phyloP scores from a whole-genome alignment of 2,797 vertebrate genomes.

The Anniella stebbinsi region DNA sequence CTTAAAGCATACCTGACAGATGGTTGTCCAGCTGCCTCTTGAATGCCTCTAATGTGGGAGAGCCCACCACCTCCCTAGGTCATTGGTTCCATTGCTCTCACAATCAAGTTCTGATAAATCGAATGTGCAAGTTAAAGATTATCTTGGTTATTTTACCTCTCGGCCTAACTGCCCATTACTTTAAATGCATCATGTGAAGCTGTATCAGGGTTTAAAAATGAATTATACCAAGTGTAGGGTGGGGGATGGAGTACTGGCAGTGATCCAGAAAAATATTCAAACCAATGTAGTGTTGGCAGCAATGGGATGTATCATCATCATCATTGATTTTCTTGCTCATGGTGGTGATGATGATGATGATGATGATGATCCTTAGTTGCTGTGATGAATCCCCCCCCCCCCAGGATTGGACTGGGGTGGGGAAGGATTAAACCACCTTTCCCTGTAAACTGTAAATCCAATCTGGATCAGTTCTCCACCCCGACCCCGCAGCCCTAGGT shows the following conservation, averaged over 20 bases:
- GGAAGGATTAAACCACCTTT: neutral
- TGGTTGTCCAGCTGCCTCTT: no score
- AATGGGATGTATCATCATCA: no score
- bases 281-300: no score
- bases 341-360: no score
- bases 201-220: no score
- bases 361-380: neutral
- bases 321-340: neutral
- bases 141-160: slow-evolving; percentile 11
- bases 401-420: neutral
- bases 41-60: no score
- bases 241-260: no score
- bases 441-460: neutral
- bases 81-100: no score
- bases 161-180: neutral
- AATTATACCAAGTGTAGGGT: no score
- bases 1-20: no score
- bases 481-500: no score
- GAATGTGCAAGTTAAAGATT: slow-evolving; percentile 55
- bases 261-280: neutral
- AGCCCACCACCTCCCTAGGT: no score
- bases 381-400: fast-evolving
- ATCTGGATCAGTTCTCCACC: neutral
- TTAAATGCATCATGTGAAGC: neutral
- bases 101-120: slow-evolving; percentile 29